Evolutionary conservation across 1,140 invertebrate species (phyloP).

Genomic region (Archegozetes longisetosus): DNA sequence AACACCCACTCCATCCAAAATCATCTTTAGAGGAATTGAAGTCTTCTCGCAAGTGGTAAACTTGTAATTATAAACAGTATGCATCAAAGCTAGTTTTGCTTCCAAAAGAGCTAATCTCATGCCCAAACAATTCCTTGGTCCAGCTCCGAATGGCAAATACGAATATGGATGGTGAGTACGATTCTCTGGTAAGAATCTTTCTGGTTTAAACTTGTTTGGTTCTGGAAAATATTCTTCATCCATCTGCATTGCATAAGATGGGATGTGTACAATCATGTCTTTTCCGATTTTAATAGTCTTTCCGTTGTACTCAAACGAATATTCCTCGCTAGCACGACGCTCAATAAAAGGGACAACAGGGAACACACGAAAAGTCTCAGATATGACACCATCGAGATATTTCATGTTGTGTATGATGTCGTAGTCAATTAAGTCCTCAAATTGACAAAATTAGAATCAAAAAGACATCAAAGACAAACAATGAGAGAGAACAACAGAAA

Average conservation of each 20-base stretch:
- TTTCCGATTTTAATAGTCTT: constrained; percentile 22
- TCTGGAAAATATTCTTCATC: constrained; percentile 20
- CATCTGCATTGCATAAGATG: constrained; percentile 22
- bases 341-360: constrained; percentile 18
- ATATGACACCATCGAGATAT: constrained; percentile 29
- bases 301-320: constrained; percentile 21
- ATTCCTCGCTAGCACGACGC: constrained; percentile 4
- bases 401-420: constrained; percentile 4
- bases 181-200: constrained; percentile 10
- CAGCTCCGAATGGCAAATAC: constrained; percentile 10
- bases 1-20: too few relatives aligned
- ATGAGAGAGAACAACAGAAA: too few relatives aligned
- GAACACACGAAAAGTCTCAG: constrained; percentile 29
- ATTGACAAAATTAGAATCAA: background rate
- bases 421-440: background rate
- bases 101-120: constrained; percentile 16
- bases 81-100: constrained; percentile 1
- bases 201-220: constrained; percentile 22
- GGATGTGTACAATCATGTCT: constrained; percentile 17
- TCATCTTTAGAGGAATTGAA: too few relatives aligned
- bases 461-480: background rate
- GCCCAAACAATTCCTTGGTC: constrained; percentile 13
- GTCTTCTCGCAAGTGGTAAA: background rate
- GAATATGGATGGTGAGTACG: background rate
- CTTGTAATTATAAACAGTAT: background rate